Percentiles rank a stretch among this genome's conserved stretches.
Evolutionary conservation across 1,140 invertebrate species (phyloP).

Genomic region (Portunus trituberculatus): DNA sequence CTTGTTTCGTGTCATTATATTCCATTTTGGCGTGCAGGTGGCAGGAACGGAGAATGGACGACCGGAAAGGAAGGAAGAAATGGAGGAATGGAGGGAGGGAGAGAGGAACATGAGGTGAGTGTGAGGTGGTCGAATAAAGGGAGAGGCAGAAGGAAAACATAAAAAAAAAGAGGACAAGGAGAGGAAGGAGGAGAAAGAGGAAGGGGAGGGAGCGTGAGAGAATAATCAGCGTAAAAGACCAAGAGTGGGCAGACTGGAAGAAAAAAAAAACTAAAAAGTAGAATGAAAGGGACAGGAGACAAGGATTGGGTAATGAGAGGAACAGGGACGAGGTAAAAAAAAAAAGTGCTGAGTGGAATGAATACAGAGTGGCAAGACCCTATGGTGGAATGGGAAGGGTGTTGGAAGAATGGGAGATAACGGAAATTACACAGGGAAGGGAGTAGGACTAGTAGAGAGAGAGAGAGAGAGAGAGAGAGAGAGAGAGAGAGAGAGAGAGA

Average conservation of each 20-base stretch:
- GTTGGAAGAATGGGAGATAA: background rate
- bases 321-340: background rate
- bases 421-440: no score
- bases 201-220: background rate
- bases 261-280: background rate
- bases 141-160: background rate
- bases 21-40: constrained; percentile 1
- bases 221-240: background rate
- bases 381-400: background rate
- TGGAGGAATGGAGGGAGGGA: background rate
- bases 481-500: no score
- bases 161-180: background rate
- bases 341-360: no score
- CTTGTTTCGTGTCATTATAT: constrained; percentile 14
- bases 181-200: background rate
- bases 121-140: background rate
- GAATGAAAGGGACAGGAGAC: background rate
- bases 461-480: no score
- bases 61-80: background rate
- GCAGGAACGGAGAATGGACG: background rate
- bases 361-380: no score
- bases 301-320: background rate
- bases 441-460: no score
- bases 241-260: background rate
- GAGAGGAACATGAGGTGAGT: background rate